Percentiles rank a stretch among this genome's conserved stretches.
These are phyloP conservation scores for Vesta saturnalis DNA, from an alignment of 2,888 invertebrate genomes.

Conservation along the genomic window DNA sequence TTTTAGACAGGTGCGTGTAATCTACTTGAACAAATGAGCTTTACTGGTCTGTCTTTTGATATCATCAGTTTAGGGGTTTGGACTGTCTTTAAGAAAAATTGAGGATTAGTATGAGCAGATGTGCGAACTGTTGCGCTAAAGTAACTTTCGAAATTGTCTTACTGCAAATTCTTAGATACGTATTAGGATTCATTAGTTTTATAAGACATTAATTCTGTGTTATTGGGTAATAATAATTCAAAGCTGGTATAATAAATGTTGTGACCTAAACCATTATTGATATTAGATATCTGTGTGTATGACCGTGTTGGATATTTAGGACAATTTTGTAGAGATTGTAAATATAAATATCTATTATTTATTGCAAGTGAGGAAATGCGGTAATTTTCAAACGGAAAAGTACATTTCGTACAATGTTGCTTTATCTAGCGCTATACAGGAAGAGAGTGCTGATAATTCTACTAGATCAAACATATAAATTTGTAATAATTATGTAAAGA, in stretches of 20 bases:
- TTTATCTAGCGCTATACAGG: too few species aligned
- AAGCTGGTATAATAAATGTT: slow-evolving; percentile 10
- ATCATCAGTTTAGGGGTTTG: neutral
- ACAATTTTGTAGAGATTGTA: too few species aligned
- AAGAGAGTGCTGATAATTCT: too few species aligned
- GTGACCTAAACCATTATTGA: slow-evolving; percentile 22
- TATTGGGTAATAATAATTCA: slow-evolving; percentile 34
- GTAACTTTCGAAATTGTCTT: neutral
- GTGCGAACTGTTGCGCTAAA: neutral
- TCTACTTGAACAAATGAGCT: slow-evolving; percentile 19
- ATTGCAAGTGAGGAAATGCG: too few species aligned
- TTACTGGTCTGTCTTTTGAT: slow-evolving; percentile 16
- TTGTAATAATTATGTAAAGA: too few species aligned
- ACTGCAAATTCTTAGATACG: slow-evolving; percentile 33
- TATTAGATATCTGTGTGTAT: slow-evolving; percentile 5
- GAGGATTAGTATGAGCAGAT: neutral
- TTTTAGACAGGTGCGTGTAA: slow-evolving; percentile 33
- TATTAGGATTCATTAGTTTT: slow-evolving; percentile 40
- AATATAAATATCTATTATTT: too few species aligned
- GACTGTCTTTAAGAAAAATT: neutral
- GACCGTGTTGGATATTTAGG: neutral
- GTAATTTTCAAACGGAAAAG: too few species aligned
- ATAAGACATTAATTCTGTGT: slow-evolving; percentile 43
- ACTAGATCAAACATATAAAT: too few species aligned
- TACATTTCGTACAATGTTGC: too few species aligned